Conservation (phyloP, 2,888 invertebrate genomes). For the Busseola fusca region DNA sequence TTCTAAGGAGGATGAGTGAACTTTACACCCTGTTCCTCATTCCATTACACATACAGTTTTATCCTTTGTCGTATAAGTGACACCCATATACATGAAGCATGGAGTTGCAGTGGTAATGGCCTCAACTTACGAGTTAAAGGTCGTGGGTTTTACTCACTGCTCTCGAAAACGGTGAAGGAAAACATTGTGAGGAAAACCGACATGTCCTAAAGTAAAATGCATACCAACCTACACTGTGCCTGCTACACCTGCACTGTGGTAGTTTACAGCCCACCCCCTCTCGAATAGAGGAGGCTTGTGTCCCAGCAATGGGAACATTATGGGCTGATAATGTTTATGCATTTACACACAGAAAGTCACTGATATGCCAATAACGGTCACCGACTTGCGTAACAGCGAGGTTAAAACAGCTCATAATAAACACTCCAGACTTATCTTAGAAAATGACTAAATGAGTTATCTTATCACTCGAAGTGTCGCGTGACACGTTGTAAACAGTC, state of each 20-base stretch:
- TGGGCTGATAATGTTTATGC: background rate
- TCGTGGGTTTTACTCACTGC: background rate
- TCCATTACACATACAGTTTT: no score
- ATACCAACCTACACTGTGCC: background rate
- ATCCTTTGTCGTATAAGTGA: background rate
- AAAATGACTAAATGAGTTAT: conserved; percentile 25
- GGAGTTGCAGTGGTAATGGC: background rate
- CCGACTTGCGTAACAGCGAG: conserved; percentile 26
- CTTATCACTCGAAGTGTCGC: conserved; percentile 11
- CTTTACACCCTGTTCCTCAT: no score
- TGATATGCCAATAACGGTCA: conserved; percentile 30
- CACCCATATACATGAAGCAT: background rate
- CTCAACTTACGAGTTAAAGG: background rate
- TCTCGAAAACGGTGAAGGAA: background rate
- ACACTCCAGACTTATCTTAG: conserved; percentile 7
- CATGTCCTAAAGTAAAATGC: background rate
- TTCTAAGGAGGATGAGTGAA: no score
- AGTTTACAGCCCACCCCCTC: background rate
- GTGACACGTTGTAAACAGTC: conserved; percentile 6
- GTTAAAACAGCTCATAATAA: conserved; percentile 16
- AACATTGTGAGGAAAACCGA: background rate
- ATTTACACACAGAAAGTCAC: conserved; percentile 2
- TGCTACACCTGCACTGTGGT: background rate
- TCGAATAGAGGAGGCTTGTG: background rate
- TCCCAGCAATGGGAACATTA: background rate